phyloP scores from a whole-genome alignment of 2,113 vertebrate species.

The Ctenodactylus gundi region DNA sequence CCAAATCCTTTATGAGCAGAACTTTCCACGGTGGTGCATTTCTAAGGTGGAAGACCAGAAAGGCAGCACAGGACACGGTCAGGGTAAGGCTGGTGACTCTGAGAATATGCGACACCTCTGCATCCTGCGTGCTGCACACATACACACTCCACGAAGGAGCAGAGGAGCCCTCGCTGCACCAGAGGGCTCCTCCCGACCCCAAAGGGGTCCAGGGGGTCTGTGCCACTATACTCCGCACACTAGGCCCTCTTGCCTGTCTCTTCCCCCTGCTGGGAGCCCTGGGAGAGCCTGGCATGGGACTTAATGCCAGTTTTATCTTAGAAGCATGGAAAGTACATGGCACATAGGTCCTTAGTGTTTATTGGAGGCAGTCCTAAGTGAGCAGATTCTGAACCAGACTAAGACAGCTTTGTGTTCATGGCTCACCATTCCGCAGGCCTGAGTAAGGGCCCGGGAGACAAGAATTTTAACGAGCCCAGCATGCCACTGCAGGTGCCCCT shows the following conservation, averaged over 20 bases:
- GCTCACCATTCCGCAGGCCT: not conserved
- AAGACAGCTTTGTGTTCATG: no score
- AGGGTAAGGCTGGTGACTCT: not conserved
- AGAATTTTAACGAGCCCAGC: not conserved
- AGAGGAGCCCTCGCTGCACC: accelerated
- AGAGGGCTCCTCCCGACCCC: accelerated
- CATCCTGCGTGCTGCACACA: accelerated
- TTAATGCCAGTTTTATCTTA: accelerated
- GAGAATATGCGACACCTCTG: not conserved
- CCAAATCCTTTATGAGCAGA: not conserved
- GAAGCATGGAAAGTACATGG: not conserved
- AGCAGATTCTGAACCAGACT: not conserved
- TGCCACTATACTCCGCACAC: accelerated
- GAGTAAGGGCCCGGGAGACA: not conserved
- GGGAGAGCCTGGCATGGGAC: not conserved
- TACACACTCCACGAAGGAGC: accelerated
- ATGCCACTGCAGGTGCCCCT: not conserved
- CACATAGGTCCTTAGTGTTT: not conserved
- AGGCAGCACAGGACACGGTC: not conserved
- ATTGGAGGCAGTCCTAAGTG: not conserved
- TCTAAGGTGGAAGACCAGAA: not conserved
- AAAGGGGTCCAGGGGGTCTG: not conserved
- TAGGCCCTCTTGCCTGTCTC: accelerated
- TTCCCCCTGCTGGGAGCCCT: not conserved
- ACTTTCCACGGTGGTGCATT: not conserved